phyloP scores from a whole-genome alignment of 2,888 invertebrate species.

The Drosophila neonasuta region DNA sequence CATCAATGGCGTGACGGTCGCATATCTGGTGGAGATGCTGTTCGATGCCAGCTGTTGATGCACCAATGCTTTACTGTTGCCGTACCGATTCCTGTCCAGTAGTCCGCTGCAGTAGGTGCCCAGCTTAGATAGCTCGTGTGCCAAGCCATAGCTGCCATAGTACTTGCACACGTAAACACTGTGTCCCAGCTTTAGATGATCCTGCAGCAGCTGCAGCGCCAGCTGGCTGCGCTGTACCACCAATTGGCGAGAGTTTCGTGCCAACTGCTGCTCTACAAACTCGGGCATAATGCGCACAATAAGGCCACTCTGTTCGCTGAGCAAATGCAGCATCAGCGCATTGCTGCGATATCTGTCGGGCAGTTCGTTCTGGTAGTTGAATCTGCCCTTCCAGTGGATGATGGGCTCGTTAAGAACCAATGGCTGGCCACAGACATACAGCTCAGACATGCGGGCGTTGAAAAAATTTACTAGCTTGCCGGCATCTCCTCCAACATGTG shows the following conservation, averaged over 20 bases:
- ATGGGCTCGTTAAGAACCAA: conserved; percentile 70
- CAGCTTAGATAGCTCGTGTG: conserved; percentile 51
- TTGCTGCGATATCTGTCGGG: conserved; percentile 57
- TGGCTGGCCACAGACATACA: conserved; percentile 63
- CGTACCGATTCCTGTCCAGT: conserved; percentile 68
- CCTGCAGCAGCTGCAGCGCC: conserved; percentile 52
- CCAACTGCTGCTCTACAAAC: conserved; percentile 37
- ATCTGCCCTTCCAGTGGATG: conserved; percentile 60
- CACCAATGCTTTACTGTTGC: conserved; percentile 67
- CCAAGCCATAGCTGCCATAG: conserved; percentile 70
- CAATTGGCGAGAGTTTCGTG: conserved; percentile 59
- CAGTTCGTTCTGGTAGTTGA: conserved; percentile 55
- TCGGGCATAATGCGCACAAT: conserved; percentile 58
- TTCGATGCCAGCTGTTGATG: conserved; percentile 51
- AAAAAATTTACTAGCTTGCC: conserved; percentile 52
- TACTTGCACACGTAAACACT: conserved; percentile 67
- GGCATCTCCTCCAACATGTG: conserved; percentile 24
- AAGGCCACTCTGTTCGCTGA: conserved; percentile 63
- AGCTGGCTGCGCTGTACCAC: conserved; percentile 53
- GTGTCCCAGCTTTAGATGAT: conserved; percentile 55
- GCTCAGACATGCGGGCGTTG: conserved; percentile 60
- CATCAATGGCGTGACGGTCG: conserved; percentile 52
- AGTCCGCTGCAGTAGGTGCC: conserved; percentile 68
- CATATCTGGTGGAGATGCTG: conserved; percentile 60
- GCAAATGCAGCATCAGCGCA: conserved; percentile 57